Base-by-base conservation (phyloP, 2,797 vertebrate species). In the Poeciliopsis infans region DNA sequence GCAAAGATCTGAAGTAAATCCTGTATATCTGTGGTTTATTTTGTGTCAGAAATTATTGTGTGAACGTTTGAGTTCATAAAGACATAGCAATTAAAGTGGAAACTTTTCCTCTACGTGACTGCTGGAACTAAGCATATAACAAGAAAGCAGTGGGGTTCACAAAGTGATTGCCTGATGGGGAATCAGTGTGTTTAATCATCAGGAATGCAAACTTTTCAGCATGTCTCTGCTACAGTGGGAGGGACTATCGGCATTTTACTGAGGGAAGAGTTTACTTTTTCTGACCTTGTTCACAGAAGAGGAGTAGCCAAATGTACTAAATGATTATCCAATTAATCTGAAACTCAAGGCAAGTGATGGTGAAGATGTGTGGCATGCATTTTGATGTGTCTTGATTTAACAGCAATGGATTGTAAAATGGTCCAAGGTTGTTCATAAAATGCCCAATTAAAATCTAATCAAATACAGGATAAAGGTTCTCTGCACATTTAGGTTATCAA, bases 181-280 rank as follows among this genome's bases (percentile, higher is more conserved):
- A 85, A 85, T 82, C 75, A 81, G 59, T 51, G 33, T 74, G 80
- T 81, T 86, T 88, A 90, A 81, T 87, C 78, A 89, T 83, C 76
- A 81, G 79, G 72, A 66, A 46, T 64, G 68, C 51, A 39, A 74
- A 75, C 43, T 71, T 86, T 73, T 70, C 45, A 78, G 70, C 45
- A 71, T 46, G 46, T 79, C 1, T 66, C 20, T 76, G 7, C 8
- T 72, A 36, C 4, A 53, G n/a, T 46, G 28, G 36, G 33, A 72
- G 25, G 46, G 36, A 77, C 13, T 20, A 39, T 5, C 59, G 25
- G 55, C 45, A 68, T 83, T 77, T 85, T 81, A 77, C 57, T 49
- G 23, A 49, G 57, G 36, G 64, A 41, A 71, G 45, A 80, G 49
- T 85, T 86, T 79, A 59, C 61, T 74, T 86, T 43, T 61, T 76